Base-by-base conservation (phyloP, 2,888 invertebrate species). In the Drosophila ustulata region DNA sequence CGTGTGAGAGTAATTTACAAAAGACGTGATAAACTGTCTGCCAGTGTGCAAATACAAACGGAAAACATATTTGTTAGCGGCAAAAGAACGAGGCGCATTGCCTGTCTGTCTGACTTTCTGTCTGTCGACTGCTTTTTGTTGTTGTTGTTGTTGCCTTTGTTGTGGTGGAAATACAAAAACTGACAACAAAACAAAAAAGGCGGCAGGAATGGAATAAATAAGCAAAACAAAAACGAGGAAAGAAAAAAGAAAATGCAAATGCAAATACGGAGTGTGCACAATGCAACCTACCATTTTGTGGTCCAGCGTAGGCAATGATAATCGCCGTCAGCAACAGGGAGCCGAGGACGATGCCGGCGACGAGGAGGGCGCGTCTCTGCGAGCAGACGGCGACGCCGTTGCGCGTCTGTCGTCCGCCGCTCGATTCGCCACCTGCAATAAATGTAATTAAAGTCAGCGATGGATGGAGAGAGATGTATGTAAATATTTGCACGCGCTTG, bases 301-400 rank as follows among this genome's bases (percentile, higher is more conserved):
- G 97, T 78, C 97, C 96, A 58, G 97, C 98, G 91, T 98, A 97
- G 63, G 98, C 98, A 71, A 98, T 96, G 76, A 98, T 95, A 75
- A 98, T 94, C 45, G 98, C 97, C 62, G 97, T 96, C 81, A 95
- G 94, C 91, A 97, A 95, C 86, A 97, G 95, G 34, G 96, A 95
- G 4, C 96, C 95, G 90, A 97, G 95, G 39, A 97, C 96, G 66
- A 96, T 93, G 52, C 95, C 95, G 51, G 97, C 96, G 71, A 98
- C 95, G 89, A 95, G 95, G 7, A 98, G 94, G 41, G 98, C 98
- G 80, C 96, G 94, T 69, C 96, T 95, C 91, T 97, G 97, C 4
- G 97, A 97, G 91, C 97, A 97, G 39, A 97, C 96, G 18, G 97
- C 96, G 70, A 97, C 96, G 23, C 97, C 96, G 73, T 90, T 91